Percentiles rank a stretch among this genome's conserved stretches.
phyloP scores from a whole-genome alignment of 2,113 vertebrate species.

The Oenanthe oenanthe region DNA sequence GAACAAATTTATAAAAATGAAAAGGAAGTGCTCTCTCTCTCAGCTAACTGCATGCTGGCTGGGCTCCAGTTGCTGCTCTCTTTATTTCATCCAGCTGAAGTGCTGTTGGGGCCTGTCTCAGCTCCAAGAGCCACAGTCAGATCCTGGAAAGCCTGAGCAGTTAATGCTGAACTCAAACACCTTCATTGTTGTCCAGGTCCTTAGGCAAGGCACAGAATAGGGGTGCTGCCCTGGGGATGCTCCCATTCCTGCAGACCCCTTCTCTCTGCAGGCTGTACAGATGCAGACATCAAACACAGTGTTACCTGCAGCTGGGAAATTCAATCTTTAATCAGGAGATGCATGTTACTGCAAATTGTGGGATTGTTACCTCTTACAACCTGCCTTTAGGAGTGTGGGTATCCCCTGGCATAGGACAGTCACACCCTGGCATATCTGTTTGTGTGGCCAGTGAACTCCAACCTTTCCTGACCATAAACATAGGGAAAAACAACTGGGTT shows the following conservation, averaged over 20 bases:
- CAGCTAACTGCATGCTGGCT: constrained; percentile 40
- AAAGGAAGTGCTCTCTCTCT: background rate
- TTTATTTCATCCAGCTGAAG: constrained; percentile 46
- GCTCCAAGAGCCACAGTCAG: background rate
- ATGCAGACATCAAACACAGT: background rate
- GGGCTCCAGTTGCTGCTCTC: constrained; percentile 17
- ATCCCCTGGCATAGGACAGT: background rate
- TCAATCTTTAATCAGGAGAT: background rate
- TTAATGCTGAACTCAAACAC: background rate
- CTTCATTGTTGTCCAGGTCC: background rate
- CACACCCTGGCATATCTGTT: background rate
- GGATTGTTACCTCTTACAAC: background rate
- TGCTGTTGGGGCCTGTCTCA: background rate
- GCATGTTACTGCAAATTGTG: background rate
- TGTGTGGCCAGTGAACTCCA: background rate
- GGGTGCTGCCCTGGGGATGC: background rate
- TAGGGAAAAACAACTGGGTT: rapidly evolving
- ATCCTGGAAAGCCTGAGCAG: background rate
- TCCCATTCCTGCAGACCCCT: background rate
- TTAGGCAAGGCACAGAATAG: background rate
- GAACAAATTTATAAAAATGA: constrained; percentile 22
- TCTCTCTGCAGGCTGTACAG: background rate
- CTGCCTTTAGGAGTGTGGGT: background rate
- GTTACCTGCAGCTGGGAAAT: background rate
- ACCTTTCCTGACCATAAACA: background rate